Conservation (phyloP, 30 jellyfish, hydroid and myxozoan species). For the Phacellophora camtschatica region DNA sequence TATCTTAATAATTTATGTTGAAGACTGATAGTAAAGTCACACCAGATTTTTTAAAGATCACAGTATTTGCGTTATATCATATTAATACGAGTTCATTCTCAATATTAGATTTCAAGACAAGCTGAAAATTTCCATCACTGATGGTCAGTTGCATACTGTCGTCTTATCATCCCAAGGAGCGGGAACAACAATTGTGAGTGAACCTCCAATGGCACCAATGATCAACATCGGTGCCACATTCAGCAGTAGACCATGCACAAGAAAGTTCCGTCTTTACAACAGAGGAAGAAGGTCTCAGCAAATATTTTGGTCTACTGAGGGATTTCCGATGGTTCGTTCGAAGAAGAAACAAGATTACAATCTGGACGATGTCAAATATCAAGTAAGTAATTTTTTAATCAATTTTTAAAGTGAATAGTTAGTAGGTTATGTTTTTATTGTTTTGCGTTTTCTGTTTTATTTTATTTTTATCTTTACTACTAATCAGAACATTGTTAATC, state of each 20-base stretch:
- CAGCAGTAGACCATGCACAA: constrained; percentile 65
- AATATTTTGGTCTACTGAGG: constrained; percentile 94
- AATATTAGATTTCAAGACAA: constrained; percentile 85
- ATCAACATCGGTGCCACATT: constrained; percentile 82
- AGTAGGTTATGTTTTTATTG: too few species aligned
- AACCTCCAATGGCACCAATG: constrained; percentile 86
- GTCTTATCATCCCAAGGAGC: constrained; percentile 80
- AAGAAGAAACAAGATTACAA: constrained; percentile 64
- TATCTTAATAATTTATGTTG: too few species aligned
- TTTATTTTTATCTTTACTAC: too few species aligned
- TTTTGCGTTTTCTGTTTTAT: too few species aligned
- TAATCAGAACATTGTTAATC: too few species aligned
- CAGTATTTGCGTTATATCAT: too few species aligned
- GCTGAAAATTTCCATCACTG: constrained; percentile 51
- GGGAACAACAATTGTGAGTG: constrained; percentile 90
- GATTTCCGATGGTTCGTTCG: constrained; percentile 77
- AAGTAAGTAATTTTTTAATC: constrained; percentile 40
- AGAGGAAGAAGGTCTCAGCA: constrained; percentile 93
- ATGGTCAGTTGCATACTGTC: constrained; percentile 72
- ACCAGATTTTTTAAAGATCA: too few species aligned
- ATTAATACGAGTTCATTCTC: too few species aligned
- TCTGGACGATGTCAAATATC: constrained; percentile 76
- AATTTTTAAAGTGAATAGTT: too few species aligned
- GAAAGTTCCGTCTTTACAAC: constrained; percentile 67
- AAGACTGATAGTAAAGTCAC: too few species aligned